Conservation (phyloP, 2,797 vertebrate species). For the Sciurus carolinensis region DNA sequence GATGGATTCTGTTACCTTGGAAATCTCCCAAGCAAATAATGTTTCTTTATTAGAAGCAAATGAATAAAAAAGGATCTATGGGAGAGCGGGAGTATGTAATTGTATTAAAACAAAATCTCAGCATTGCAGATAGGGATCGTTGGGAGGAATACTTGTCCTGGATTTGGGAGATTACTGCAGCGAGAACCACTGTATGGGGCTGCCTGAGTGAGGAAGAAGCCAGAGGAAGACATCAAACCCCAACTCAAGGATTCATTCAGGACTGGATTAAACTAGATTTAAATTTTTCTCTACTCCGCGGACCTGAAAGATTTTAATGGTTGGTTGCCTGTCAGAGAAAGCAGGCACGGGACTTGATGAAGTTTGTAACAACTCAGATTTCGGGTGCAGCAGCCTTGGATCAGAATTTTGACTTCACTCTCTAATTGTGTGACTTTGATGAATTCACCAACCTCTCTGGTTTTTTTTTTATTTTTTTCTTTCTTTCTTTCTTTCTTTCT, state of each 20-base stretch:
- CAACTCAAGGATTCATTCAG: constrained; percentile 34
- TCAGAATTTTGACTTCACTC: not conserved
- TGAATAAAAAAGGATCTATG: constrained; percentile 87
- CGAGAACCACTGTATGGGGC: constrained; percentile 42
- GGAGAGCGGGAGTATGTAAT: constrained; percentile 86
- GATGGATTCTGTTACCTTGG: constrained; percentile 87
- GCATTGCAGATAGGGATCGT: constrained; percentile 84
- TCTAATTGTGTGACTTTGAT: not conserved
- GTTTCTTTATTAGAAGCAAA: constrained; percentile 90
- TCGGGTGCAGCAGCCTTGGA: not conserved
- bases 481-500: no score
- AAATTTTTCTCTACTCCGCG: not conserved
- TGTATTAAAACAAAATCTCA: constrained; percentile 87
- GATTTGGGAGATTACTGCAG: constrained; percentile 80
- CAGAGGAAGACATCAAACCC: not conserved
- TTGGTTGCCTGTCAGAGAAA: not conserved
- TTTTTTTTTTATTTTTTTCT: not conserved
- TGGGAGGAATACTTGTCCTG: constrained; percentile 75
- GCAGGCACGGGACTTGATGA: not conserved
- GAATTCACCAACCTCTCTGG: not conserved
- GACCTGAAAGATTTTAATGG: not conserved
- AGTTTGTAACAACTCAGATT: not conserved
- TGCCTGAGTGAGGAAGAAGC: constrained; percentile 33
- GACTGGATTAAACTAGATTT: constrained; percentile 1
- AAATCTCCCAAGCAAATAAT: constrained; percentile 89